Percentiles rank a stretch among this genome's conserved stretches.
Evolutionary conservation across 2,797 vertebrate genomes (phyloP).

Genomic region (Carapus acus): DNA sequence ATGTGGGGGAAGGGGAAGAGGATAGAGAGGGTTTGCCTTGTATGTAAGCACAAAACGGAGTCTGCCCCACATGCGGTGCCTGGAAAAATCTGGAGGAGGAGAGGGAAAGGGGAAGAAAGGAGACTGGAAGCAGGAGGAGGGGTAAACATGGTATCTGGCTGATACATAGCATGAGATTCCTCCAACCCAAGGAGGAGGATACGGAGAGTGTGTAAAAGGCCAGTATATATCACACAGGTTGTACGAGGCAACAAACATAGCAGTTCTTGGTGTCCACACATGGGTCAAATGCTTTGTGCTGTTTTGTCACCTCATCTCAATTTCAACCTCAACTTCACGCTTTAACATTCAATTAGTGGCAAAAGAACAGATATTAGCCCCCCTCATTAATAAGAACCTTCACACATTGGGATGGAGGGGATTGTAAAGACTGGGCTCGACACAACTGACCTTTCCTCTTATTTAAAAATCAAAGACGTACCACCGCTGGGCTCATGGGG

Average conservation of each 20-base stretch:
- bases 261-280: constrained; percentile 17
- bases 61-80: constrained; percentile 6
- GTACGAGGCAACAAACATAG: constrained; percentile 46
- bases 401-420: constrained; percentile 41
- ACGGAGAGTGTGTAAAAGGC: constrained; percentile 28
- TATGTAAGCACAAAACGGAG: constrained; percentile 5
- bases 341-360: constrained; percentile 37
- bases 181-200: constrained; percentile 49
- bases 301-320: constrained; percentile 15
- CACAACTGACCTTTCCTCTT: constrained; percentile 72
- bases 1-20: constrained; percentile 6
- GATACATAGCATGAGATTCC: constrained; percentile 49
- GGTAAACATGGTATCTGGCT: constrained; percentile 57
- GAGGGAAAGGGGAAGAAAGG: constrained; percentile 16
- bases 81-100: constrained; percentile 3
- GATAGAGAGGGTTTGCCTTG: constrained; percentile 25
- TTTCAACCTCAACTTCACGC: constrained; percentile 33
- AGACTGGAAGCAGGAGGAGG: constrained; percentile 15
- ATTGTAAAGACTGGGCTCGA: constrained; percentile 42
- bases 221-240: constrained; percentile 31
- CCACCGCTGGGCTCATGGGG: constrained; percentile 39
- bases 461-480: constrained; percentile 76
- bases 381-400: constrained; percentile 57
- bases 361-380: constrained; percentile 50
- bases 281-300: constrained; percentile 25